A percentile compares a stretch with the other conserved stretches of the same genome.
Evolutionary conservation across 2,113 vertebrate species (phyloP).

Genomic region (Plotosus lineatus): DNA sequence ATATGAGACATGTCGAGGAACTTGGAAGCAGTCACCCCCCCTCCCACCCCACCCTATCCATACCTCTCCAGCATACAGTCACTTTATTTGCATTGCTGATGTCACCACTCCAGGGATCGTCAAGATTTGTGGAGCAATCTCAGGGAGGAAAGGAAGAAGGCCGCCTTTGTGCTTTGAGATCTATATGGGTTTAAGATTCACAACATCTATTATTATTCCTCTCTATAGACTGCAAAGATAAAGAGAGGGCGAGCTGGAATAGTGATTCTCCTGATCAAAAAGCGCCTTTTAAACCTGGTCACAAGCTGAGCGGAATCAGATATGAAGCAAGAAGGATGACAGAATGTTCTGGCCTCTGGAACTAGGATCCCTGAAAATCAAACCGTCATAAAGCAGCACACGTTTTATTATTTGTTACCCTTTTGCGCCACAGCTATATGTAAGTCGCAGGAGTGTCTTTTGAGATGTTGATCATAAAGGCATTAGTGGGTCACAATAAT

Average conservation of each 20-base stretch:
- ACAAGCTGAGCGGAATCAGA: not conserved
- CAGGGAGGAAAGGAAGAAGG: not conserved
- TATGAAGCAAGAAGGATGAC: not conserved
- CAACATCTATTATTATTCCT: not conserved
- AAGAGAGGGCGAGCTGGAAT: constrained; percentile 2
- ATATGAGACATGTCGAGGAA: constrained; percentile 32
- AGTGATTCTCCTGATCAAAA: constrained; percentile 5
- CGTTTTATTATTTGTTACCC: not conserved
- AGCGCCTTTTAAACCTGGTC: not conserved
- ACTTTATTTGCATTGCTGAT: constrained; percentile 14
- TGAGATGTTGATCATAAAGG: no score
- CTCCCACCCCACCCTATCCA: not conserved
- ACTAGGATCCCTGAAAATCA: not conserved
- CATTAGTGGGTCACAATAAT: no score
- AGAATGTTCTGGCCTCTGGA: not conserved
- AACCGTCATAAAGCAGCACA: not conserved
- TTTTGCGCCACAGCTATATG: no score
- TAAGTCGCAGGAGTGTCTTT: no score
- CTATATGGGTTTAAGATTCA: constrained; percentile 17
- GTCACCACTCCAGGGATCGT: constrained; percentile 7
- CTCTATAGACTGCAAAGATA: constrained; percentile 4
- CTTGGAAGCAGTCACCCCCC: not conserved
- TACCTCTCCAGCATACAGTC: constrained; percentile 10
- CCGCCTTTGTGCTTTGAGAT: constrained; percentile 2
- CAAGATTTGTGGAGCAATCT: constrained; percentile 27